Base-by-base conservation (phyloP, 2,888 invertebrate genomes). In the Oscheius myriophilus region DNA sequence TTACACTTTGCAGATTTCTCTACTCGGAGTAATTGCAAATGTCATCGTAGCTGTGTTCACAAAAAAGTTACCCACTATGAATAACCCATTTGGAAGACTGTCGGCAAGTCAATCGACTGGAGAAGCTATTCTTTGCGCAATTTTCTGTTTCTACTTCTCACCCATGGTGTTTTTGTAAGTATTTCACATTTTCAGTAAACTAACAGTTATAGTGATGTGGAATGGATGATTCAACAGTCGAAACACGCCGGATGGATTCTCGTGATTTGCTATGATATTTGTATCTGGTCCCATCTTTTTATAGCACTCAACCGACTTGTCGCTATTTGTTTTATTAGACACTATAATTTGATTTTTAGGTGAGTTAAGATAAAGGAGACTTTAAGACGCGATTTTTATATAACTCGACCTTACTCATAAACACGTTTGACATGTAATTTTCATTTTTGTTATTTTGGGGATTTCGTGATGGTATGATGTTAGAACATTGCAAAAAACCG, bases 81-180 rank as follows among this genome's bases (percentile, higher is more conserved):
- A 59, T 25, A 59, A 58, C 16, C 43, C 59, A 11, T 67, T 67
- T 39, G 67, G 67, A 2, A 14, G 39, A 7, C 16, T 67, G 41
- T 59, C 67, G 6, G 67, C 45, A n/a, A 42, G 41, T 51, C 67
- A 59, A 39, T 43, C 67, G 6, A 39, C 41, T 18, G 59, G 39
- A 0, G 67, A 59, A 23, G 46, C 51, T 18, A 25, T 67, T 7
- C 59, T 43, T 26, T 43, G 45, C 16, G 26, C 59, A 14, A 21
- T 59, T 6, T 67, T 59, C 41, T 49, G 59, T n/a, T 49, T 67
- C 14, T 58, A 51, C 25, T 59, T 67, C 25, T 43, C 52, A 33
- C 67, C 67, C 3, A 52, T 67, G 59, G 51, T 59, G 11, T 51
- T 67, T 18, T 59, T 58, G 67, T 66, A 25, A 63, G 63, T 52